A percentile compares a stretch with the other conserved stretches of the same genome.
Evolutionary conservation across 2,797 vertebrate species (phyloP).

Genomic region (Cynopterus sphinx): DNA sequence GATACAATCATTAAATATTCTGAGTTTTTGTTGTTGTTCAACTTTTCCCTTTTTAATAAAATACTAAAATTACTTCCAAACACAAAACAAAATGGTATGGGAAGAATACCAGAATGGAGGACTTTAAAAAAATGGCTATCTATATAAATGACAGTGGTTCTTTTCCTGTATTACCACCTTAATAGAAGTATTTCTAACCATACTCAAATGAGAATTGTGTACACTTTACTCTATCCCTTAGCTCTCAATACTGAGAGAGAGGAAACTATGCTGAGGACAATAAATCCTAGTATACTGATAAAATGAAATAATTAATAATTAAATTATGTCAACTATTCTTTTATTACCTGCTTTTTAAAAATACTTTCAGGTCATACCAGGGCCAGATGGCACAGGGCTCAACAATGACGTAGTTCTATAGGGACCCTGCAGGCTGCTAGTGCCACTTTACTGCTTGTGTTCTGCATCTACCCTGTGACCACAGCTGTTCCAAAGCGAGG

Average conservation of each 20-base stretch:
- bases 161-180: neutral
- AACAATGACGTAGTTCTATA: neutral
- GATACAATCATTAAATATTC: conserved; percentile 12
- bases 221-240: neutral
- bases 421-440: neutral
- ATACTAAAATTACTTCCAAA: conserved; percentile 16
- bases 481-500: neutral
- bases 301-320: conserved; percentile 24
- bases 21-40: neutral
- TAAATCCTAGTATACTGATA: neutral
- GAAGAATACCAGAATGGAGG: neutral
- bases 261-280: neutral
- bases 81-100: conserved; percentile 28
- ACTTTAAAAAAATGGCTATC: neutral
- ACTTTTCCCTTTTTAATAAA: neutral
- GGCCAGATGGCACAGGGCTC: neutral
- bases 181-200: conserved; percentile 16
- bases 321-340: neutral
- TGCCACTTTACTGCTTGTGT: neutral
- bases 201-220: neutral
- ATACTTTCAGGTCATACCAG: neutral
- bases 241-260: neutral
- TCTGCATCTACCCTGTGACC: neutral
- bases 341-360: conserved; percentile 1
- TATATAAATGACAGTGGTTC: neutral